Base-by-base conservation (phyloP, 2,888 invertebrate genomes). In the Drepana falcataria region DNA sequence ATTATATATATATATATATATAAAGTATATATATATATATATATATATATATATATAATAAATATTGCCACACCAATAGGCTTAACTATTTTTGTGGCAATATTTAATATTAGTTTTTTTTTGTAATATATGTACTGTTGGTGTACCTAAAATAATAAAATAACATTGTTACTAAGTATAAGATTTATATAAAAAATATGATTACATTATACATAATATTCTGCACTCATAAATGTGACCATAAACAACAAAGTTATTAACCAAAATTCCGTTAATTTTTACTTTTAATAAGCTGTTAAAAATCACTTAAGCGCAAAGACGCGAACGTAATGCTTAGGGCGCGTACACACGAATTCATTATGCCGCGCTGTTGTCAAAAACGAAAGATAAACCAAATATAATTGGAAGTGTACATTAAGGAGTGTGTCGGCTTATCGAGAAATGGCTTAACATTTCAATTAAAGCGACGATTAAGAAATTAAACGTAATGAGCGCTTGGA, bases 401-500 rank as follows among this genome's bases (percentile, higher is more conserved):
- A 77, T 72, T 79, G 66, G 72, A 75, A 71, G 68, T 65, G 64
- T 71, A 73, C 81, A 80, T 83, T 85, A 83, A 85, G 74, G 77
- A 74, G 64, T 66, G 73, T 73, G 66, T 51, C 51, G 51, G 51
- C 73, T 81, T 85, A 85, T 85, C 87, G 69, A 63, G 62, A 61
- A 55, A 59, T 67, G 68, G 71, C 76, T 79, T 77, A 83, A 88
- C 86, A 84, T 89, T 88, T 88, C 88, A 90, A 90, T 90, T 87
- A 90, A 80, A 78, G 76, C 68, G 64, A 66, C 74, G 85, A 87
- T 87, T 87, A 86, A 86, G 81, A 83, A 85, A 86, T 87, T 85
- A 87, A 85, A 77, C 73, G 70, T 83, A 87, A 87, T 87, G 81
- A 85, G 81, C 67, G 71, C 69, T 69, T 67, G 65, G 64, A 68